Evolutionary conservation across 2,113 vertebrate species (phyloP), one percentile per base, ranked within the genome.

Genomic region (Phrynosoma blainvillii): DNA sequence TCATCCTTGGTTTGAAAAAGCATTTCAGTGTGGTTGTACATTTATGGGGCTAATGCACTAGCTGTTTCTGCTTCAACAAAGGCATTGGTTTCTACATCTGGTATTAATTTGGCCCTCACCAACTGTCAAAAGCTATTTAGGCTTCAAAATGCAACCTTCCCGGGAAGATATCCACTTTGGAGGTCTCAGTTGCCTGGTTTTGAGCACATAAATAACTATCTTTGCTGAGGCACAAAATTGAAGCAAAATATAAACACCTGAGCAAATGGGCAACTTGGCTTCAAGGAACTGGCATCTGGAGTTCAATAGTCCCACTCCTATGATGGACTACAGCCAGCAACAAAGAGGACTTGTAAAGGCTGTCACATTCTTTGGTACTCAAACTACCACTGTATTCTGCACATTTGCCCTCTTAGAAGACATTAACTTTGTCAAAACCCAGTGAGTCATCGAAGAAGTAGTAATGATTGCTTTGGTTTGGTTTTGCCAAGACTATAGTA

Each of bases 161-260:
- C 23, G 47, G 65, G 82, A 89, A 89, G 66, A 42, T 0, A 59
- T 30, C 79, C 1, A 18, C 79, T 2, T 23, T 0, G 0, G 47
- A 75, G 2, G 79, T 87, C 52, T 82, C 76, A 10, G 70, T 54
- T 86, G 86, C 62, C 70, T 74, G 75, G 25, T 27, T 90, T 80
- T 77, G 40, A 74, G 21, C 68, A 40, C 21, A 23, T 54, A 77
- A 90, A 76, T 36, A 71, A 14, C 20, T 0, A 5, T 83, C 62
- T 85, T 81, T 84, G 86, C 88, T 20, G 74, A 79, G 73, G 74
- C 0, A 0, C 73, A 66, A 59, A 88, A 92, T 87, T 65, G 88
- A 86, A 89, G 30, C 4, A 62, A 20, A 73, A 74, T 78, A 42
- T 40, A 42, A 88, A 68, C 71, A 84, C 66, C 65, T 88, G 85